Conservation (phyloP, 2,797 vertebrate species). For the Lepilemur septentrionalis region DNA sequence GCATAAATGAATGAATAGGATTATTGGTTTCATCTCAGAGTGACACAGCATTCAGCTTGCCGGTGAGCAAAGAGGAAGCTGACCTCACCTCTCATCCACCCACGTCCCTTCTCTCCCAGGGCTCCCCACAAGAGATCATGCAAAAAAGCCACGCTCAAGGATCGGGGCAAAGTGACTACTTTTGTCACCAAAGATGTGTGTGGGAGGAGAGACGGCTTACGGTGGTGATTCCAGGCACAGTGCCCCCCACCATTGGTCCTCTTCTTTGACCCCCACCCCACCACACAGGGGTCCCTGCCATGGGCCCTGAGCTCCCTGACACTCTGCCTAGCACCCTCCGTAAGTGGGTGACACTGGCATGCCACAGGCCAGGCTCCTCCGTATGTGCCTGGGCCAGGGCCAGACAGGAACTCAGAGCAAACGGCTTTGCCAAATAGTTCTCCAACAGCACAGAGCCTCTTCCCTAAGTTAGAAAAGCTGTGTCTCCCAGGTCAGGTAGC, state of each 20-base stretch:
- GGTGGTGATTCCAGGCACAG: rapidly evolving
- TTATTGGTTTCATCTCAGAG: background rate
- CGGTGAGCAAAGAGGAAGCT: background rate
- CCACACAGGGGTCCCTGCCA: background rate
- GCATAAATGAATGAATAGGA: background rate
- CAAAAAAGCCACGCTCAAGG: background rate
- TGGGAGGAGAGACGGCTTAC: background rate
- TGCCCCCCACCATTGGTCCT: background rate
- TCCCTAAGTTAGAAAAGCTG: conserved; percentile 60
- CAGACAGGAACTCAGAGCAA: conserved; percentile 68
- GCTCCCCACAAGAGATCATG: background rate
- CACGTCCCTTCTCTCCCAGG: background rate
- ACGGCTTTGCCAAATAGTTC: conserved; percentile 68
- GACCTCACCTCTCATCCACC: background rate
- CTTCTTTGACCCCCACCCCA: background rate
- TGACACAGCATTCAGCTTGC: background rate
- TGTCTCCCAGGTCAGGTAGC: background rate
- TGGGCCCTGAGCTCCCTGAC: background rate
- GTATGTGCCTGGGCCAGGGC: conserved; percentile 67
- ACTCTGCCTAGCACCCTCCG: background rate
- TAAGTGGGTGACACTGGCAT: background rate
- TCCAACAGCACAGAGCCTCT: conserved; percentile 18
- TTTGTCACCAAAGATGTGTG: background rate
- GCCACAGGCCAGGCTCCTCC: conserved; percentile 48
- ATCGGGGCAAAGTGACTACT: background rate